phyloP scores from a whole-genome alignment of 2,113 vertebrate genomes.

The Gobio gobio region DNA sequence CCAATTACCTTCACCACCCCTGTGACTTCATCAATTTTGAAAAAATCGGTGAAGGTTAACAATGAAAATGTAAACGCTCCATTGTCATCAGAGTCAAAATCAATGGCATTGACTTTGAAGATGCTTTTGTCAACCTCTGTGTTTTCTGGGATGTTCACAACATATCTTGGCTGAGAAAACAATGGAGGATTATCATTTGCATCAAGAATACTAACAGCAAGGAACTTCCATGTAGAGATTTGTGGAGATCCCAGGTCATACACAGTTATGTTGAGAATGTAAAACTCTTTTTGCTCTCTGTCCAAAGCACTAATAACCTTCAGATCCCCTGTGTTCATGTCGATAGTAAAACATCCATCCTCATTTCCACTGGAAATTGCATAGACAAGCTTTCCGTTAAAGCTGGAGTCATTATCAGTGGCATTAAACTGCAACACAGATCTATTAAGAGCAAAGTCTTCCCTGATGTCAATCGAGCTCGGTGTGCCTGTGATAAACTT shows the following conservation, averaged over 20 bases:
- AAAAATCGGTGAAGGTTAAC: slow-evolving; percentile 82
- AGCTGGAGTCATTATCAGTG: slow-evolving; percentile 84
- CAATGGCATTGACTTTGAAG: slow-evolving; percentile 80
- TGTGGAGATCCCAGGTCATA: slow-evolving; percentile 89
- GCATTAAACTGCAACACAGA: slow-evolving; percentile 83
- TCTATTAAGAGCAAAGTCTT: slow-evolving; percentile 79
- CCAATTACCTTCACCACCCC: slow-evolving; percentile 84
- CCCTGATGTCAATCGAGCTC: slow-evolving; percentile 84
- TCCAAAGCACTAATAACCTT: slow-evolving; percentile 84
- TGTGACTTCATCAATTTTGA: slow-evolving; percentile 83
- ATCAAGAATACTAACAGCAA: slow-evolving; percentile 90
- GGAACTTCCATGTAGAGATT: slow-evolving; percentile 88
- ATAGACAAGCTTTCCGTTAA: slow-evolving; percentile 88
- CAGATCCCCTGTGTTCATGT: slow-evolving; percentile 86
- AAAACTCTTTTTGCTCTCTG: slow-evolving; percentile 87
- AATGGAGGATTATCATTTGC: slow-evolving; percentile 89
- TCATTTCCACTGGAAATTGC: slow-evolving; percentile 90
- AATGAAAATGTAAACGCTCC: slow-evolving; percentile 83
- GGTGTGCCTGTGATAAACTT: slow-evolving; percentile 84
- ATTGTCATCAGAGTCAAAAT: slow-evolving; percentile 82
- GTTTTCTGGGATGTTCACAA: slow-evolving; percentile 83
- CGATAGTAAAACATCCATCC: slow-evolving; percentile 88
- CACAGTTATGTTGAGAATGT: slow-evolving; percentile 92
- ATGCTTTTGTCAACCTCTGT: slow-evolving; percentile 79
- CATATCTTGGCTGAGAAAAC: slow-evolving; percentile 86